Conservation (phyloP, 2,888 invertebrate genomes). For the Pterostichus niger region DNA sequence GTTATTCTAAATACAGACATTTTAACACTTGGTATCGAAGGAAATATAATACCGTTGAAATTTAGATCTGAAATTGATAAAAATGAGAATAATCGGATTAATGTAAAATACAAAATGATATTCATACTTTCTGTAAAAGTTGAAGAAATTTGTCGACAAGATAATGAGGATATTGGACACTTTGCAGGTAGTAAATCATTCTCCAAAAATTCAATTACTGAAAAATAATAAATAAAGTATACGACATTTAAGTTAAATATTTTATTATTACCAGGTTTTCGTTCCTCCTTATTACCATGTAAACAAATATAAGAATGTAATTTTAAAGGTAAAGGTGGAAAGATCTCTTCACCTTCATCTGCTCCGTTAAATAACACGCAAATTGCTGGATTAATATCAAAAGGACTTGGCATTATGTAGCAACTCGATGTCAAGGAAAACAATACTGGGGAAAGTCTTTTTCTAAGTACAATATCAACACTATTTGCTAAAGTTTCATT, state of each 20-base stretch:
- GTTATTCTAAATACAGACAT: conserved; percentile 36
- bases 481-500: conserved; percentile 36
- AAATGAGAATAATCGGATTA: not conserved
- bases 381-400: conserved; percentile 47
- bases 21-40: conserved; percentile 54
- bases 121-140: conserved; percentile 52
- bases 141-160: conserved; percentile 68
- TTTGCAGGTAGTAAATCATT: conserved; percentile 71
- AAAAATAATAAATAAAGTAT: conserved; percentile 44
- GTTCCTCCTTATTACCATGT: not conserved
- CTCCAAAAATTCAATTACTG: conserved; percentile 72
- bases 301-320: conserved; percentile 33
- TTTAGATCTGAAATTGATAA: conserved; percentile 32
- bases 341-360: conserved; percentile 14
- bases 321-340: conserved; percentile 67
- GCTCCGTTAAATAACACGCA: conserved; percentile 48
- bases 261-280: conserved; percentile 44
- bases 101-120: conserved; percentile 11
- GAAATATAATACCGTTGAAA: conserved; percentile 48
- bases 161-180: conserved; percentile 72
- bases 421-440: conserved; percentile 39
- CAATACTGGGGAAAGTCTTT: conserved; percentile 50
- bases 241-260: not conserved
- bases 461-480: conserved; percentile 13
- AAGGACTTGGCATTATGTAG: conserved; percentile 18